Conservation (phyloP, 2,113 vertebrate genomes). For the Setophaga kirtlandii region DNA sequence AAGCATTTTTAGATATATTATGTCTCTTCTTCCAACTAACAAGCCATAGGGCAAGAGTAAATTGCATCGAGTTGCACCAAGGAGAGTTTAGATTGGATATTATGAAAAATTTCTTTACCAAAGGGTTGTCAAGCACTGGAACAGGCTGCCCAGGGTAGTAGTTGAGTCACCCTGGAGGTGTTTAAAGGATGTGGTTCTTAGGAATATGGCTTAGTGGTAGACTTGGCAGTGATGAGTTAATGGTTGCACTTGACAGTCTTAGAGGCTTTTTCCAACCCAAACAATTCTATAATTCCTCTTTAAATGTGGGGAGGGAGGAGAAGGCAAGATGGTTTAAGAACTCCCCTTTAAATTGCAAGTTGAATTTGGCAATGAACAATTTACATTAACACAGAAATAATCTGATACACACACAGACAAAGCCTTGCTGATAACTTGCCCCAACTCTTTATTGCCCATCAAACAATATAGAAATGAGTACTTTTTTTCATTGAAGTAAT, state of each 20-base stretch:
- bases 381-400: background rate
- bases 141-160: background rate
- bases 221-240: background rate
- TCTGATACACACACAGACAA: background rate
- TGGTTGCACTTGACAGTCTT: too few species aligned
- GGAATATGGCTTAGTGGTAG: background rate
- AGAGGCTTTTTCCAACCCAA: background rate
- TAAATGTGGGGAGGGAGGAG: background rate
- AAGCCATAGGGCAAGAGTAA: background rate
- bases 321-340: background rate
- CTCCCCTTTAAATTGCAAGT: background rate
- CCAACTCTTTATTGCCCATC: background rate
- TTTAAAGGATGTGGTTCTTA: background rate
- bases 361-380: background rate
- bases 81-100: background rate
- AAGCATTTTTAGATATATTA: fast-evolving
- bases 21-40: background rate
- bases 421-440: background rate
- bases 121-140: background rate
- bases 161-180: background rate
- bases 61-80: background rate
- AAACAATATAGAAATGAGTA: background rate
- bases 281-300: background rate
- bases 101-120: background rate
- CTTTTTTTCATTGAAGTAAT: background rate